Conservation (phyloP, 2,113 vertebrate genomes). For the Neotragus pygmaeus region DNA sequence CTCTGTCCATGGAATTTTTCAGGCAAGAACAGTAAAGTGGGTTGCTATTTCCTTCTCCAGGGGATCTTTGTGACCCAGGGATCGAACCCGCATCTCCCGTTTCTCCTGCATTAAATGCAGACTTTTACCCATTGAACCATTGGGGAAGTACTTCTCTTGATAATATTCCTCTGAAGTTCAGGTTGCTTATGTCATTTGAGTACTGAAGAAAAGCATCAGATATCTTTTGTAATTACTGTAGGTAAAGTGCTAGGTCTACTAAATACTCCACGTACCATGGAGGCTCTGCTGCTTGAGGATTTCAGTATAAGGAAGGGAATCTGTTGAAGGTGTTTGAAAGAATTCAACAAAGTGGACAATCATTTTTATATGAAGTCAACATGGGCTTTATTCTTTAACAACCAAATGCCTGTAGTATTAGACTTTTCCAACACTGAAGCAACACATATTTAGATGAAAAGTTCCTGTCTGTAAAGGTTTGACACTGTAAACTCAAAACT, state of each 20-base stretch:
- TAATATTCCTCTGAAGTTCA: not conserved
- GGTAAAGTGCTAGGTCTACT: not conserved
- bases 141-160: not conserved
- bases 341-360: not conserved
- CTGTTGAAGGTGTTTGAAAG: not conserved
- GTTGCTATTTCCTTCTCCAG: not conserved
- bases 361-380: not conserved
- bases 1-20: not conserved
- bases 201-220: not conserved
- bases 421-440: not conserved
- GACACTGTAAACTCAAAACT: not conserved
- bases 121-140: not conserved
- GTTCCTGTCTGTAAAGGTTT: not conserved
- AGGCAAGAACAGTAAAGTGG: not conserved
- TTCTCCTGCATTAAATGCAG: not conserved
- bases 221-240: not conserved
- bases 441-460: not conserved
- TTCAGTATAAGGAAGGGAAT: not conserved
- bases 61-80: not conserved
- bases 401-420: not conserved
- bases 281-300: not conserved
- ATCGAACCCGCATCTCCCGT: fast-evolving
- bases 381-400: not conserved
- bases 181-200: not conserved
- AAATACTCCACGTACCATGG: not conserved